phyloP scores from a whole-genome alignment of 2,888 invertebrate genomes.

The Drosophila pseudotakahashii region DNA sequence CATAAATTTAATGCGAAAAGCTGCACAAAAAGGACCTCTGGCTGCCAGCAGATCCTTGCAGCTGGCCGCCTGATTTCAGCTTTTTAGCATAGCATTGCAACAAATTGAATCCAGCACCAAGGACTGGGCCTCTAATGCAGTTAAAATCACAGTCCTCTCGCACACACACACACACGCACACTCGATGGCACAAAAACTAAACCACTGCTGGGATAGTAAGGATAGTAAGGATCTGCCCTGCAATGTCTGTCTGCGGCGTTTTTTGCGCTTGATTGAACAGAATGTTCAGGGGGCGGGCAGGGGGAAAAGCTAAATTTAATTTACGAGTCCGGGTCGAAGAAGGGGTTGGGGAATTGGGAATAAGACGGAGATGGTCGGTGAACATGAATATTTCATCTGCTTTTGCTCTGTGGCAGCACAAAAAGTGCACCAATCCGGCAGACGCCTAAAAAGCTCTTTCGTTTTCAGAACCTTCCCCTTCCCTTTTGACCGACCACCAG shows the following conservation, averaged over 20 bases:
- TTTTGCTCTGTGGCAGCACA: conserved; percentile 55
- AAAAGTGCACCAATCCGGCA: conserved; percentile 56
- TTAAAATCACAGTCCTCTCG: conserved; percentile 82
- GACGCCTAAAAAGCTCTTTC: conserved; percentile 70
- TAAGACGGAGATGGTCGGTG: conserved; percentile 35
- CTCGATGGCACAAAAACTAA: conserved; percentile 31
- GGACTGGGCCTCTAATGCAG: conserved; percentile 81
- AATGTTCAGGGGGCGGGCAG: conserved; percentile 62
- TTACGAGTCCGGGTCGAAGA: conserved; percentile 61
- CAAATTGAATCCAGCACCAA: conserved; percentile 76
- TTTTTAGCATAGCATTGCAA: conserved; percentile 78
- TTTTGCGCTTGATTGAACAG: conserved; percentile 81
- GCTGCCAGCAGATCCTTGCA: conserved; percentile 63
- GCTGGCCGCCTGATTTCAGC: conserved; percentile 60
- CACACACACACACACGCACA: conserved; percentile 18
- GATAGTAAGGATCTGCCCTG: conserved; percentile 36
- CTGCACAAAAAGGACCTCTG: conserved; percentile 56
- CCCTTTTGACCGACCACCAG: background rate
- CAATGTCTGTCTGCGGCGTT: conserved; percentile 53
- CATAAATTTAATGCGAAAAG: conserved; percentile 77
- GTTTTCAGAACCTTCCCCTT: background rate
- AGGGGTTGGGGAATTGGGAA: conserved; percentile 33
- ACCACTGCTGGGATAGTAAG: conserved; percentile 33
- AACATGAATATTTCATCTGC: conserved; percentile 74
- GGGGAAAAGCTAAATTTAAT: conserved; percentile 74